Percentiles rank a stretch among this genome's conserved stretches.
Conservation (phyloP, 1,140 invertebrate genomes). For the Cryptotermes secundus region DNA sequence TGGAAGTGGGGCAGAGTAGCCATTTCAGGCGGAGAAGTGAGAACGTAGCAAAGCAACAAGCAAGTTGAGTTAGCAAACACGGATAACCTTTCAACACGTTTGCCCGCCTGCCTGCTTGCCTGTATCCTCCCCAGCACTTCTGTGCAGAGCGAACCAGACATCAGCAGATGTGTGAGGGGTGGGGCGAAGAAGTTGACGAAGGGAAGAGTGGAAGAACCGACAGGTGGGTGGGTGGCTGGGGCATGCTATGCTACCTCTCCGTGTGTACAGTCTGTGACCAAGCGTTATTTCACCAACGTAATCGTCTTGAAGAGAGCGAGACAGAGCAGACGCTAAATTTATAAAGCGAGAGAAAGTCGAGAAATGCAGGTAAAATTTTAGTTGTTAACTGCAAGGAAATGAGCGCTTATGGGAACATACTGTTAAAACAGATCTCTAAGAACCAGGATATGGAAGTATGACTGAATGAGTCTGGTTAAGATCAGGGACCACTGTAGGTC, state of each 20-base stretch:
- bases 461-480: too few relatives aligned
- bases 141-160: not conserved
- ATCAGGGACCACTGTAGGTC: too few relatives aligned
- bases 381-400: too few relatives aligned
- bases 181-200: not conserved
- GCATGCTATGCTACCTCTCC: not conserved
- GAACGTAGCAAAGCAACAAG: not conserved
- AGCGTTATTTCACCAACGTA: not conserved
- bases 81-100: slow-evolving; percentile 8
- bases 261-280: not conserved
- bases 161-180: not conserved
- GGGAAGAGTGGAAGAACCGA: not conserved
- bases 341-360: too few relatives aligned
- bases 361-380: too few relatives aligned
- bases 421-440: too few relatives aligned
- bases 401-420: too few relatives aligned
- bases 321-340: too few relatives aligned
- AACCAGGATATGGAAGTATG: too few relatives aligned
- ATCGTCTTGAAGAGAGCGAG: too few relatives aligned
- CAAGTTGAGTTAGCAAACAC: slow-evolving; percentile 5
- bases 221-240: not conserved
- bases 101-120: not conserved
- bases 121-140: not conserved
- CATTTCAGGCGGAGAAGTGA: not conserved
- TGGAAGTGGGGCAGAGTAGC: not conserved